Base-by-base conservation (phyloP, 2,797 vertebrate genomes). In the Catharus ustulatus region DNA sequence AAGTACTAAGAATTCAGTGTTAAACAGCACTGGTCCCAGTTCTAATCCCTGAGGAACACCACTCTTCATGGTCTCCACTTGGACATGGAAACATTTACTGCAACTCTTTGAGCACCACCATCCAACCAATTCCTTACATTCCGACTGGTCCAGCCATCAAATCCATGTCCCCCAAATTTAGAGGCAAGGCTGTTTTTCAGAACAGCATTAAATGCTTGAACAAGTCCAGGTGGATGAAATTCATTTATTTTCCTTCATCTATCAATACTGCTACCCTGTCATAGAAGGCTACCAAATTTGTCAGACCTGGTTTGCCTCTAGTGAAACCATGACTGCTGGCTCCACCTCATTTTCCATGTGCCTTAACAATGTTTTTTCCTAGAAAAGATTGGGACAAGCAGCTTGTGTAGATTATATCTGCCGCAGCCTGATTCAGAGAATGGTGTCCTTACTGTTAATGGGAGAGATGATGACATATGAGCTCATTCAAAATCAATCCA, bases 401-500 rank as follows among this genome's bases (percentile, higher is more conserved):
- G 15, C 64, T 74, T 68, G 26, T 57, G 51, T 15, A 63, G 78
- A 32, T 83, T 92, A 71, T 1, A 3, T 64, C 84, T 92, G 49
- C 22, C 62, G 51, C 61, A 81, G 40, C 23, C 63, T 43, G 46
- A 85, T 84, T 68, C 6, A 0, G 49, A 85, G 69, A 91, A 87
- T 7, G 6, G 13, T 67, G 57, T 22, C 52, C 16, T 93, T 72
- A 22, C 27, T 68, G 38, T 18, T 89, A 90, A 77, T 40, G 32
- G 42, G 36, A 69, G 22, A 5, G 4, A 58, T 40, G 69, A 77
- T 71, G 46, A 89, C 49, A 68, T 15, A 75, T 21, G 57, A 94
- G 54, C 71, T 82, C 88, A 95, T 68, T 87, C 54, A 61, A 91
- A 95, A 91, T 64, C 85, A 93, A 62, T 81, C 62, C 69, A 81